Conservation (phyloP, 2,113 vertebrate genomes). For the Microtus oregoni region DNA sequence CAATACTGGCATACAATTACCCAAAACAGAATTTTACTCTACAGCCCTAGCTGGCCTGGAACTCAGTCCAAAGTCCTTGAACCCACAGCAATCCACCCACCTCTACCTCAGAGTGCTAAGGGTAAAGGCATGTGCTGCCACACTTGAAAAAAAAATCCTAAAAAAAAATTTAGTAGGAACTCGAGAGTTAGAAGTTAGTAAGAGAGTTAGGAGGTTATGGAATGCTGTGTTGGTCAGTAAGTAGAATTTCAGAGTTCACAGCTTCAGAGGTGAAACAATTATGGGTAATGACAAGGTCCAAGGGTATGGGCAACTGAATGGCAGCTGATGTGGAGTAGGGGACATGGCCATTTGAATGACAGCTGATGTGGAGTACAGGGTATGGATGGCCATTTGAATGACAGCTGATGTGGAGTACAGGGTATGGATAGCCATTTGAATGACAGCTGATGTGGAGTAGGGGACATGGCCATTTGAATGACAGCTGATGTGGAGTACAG, state of each 20-base stretch:
- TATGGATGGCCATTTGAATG: too few relatives aligned
- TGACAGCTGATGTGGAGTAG: too few relatives aligned
- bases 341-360: too few relatives aligned
- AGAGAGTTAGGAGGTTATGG: neutral
- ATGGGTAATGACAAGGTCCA: neutral
- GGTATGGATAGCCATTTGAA: too few relatives aligned
- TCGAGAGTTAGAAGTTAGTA: neutral
- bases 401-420: too few relatives aligned
- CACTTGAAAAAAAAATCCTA: neutral
- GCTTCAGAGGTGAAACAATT: neutral
- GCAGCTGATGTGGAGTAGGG: neutral
- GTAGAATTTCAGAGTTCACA: neutral
- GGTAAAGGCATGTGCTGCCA: neutral
- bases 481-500: too few relatives aligned
- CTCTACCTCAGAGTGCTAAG: neutral
- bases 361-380: too few relatives aligned
- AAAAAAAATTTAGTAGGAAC: neutral
- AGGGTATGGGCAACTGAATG: neutral
- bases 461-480: too few relatives aligned
- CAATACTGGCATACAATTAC: neutral
- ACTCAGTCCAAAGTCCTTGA: neutral
- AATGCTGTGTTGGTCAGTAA: neutral
- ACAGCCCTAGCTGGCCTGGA: neutral
- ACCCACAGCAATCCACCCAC: neutral
- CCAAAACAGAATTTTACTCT: neutral